Base-by-base conservation (phyloP, 2,888 invertebrate genomes). In the Acanthosepion pharaonis region DNA sequence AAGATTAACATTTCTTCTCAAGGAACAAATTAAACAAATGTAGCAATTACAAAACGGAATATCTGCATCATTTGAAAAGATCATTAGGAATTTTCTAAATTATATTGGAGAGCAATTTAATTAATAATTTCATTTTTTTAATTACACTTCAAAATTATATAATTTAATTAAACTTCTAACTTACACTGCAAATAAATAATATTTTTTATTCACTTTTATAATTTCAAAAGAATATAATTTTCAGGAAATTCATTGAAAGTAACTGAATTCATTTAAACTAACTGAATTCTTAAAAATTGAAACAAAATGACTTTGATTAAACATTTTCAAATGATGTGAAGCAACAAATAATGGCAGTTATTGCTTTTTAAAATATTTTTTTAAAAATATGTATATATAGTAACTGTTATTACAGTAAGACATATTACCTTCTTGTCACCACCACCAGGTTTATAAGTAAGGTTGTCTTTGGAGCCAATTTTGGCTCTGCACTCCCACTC, bases 351-450 rank as follows among this genome's bases (percentile, higher is more conserved):
- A 78, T 15, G 78, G n/a, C n/a, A 78, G n/a, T 78, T n/a, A 78
- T 15, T 15, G 33, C 18, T 78, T 78, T 78, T 11, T 4, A 59
- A 59, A 20, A 59, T 23, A 20, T 78, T 78, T 78, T 78, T 78
- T 11, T 33, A 15, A 78, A n/a, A 78, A 78, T 33, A 42, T 42
- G 42, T 42, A 42, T 33, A 78, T 78, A 59, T 20, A 23, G 78
- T 78, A 78, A 78, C 78, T 78, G 59, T 23, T 59, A 59, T 59
- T 59, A 59, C 59, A 59, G 59, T 59, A 23, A 59, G 78, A n/a
- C 33, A 78, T 78, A 78, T 94, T 95, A 97, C 97, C 96, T 99
- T 99, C 97, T 99, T 99, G 96, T 99, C 98, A 55, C 96, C 96
- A n/a, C 96, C 96, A 23, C 96, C 95, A 33, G 96, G 96, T 42